Conservation (phyloP, 2,113 vertebrate genomes). For the Chinchilla lanigera region DNA sequence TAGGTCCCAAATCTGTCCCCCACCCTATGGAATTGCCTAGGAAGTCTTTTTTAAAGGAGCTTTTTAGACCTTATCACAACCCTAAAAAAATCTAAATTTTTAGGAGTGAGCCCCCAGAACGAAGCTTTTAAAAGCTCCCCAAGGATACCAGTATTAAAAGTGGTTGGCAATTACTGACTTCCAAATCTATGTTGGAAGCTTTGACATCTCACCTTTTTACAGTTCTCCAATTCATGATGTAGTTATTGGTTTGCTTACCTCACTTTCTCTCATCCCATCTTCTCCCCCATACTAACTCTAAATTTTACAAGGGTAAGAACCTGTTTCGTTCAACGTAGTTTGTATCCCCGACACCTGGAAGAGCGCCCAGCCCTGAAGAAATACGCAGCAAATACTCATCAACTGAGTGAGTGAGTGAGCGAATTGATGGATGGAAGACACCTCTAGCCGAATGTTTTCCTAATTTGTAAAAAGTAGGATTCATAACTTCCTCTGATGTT, state of each 20-base stretch:
- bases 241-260: background rate
- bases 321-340: background rate
- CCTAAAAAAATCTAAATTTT: background rate
- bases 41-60: background rate
- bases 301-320: background rate
- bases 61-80: background rate
- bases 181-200: background rate
- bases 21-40: background rate
- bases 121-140: background rate
- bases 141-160: background rate
- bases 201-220: background rate
- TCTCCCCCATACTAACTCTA: background rate
- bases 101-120: background rate
- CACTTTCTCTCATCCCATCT: background rate
- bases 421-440: background rate
- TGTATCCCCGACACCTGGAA: background rate
- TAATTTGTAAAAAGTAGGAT: background rate
- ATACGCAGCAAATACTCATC: background rate
- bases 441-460: background rate
- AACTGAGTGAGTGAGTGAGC: background rate
- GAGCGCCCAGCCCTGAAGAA: background rate
- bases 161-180: background rate
- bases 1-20: background rate
- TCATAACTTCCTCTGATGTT: background rate
- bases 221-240: background rate